A percentile compares a stretch with the other conserved stretches of the same genome.
phyloP scores from a whole-genome alignment of 2,888 invertebrate species.

The Lepidocyrtinus sp. region DNA sequence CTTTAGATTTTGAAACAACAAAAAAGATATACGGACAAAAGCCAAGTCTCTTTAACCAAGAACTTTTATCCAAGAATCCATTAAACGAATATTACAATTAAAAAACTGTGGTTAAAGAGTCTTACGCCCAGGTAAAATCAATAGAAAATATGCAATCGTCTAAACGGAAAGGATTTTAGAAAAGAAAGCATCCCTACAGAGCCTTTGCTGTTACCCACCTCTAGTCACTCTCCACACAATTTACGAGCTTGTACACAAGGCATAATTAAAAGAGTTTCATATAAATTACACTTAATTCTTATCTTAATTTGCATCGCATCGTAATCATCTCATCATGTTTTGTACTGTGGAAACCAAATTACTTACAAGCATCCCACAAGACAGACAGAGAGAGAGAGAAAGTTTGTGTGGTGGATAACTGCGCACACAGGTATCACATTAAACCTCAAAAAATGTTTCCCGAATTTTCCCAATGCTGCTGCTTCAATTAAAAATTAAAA shows the following conservation, averaged over 20 bases:
- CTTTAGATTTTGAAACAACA: too few species aligned
- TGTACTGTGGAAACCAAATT: constrained; percentile 47
- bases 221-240: constrained; percentile 43
- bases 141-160: too few species aligned
- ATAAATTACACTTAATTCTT: constrained; percentile 34
- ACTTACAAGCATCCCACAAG: constrained; percentile 50
- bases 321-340: constrained; percentile 45
- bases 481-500: too few species aligned
- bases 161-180: too few species aligned
- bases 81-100: too few species aligned
- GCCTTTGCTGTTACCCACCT: constrained; percentile 52
- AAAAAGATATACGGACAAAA: too few species aligned
- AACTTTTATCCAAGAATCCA: too few species aligned
- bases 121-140: too few species aligned
- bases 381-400: neutral
- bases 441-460: constrained; percentile 39
- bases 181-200: constrained; percentile 9
- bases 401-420: constrained; percentile 58
- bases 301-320: constrained; percentile 37
- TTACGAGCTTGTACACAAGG: constrained; percentile 51
- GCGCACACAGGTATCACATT: constrained; percentile 52
- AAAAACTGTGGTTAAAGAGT: too few species aligned
- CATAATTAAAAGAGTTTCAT: constrained; percentile 50
- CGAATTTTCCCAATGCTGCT: constrained; percentile 35
- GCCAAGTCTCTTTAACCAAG: too few species aligned